Conservation (phyloP, 2,888 invertebrate species). For the Patella caerulea region DNA sequence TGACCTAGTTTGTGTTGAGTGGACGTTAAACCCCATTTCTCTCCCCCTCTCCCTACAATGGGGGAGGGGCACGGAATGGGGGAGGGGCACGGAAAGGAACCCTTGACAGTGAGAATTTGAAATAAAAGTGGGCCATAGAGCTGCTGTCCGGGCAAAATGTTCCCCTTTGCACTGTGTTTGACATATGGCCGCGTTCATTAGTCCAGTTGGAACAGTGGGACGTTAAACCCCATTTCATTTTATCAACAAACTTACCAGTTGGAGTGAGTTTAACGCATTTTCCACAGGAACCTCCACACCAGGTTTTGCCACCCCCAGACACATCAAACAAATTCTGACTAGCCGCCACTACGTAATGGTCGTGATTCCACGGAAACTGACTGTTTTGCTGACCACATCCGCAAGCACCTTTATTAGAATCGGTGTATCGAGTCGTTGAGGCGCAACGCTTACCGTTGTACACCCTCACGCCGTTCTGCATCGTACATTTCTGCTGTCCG, state of each 20-base stretch:
- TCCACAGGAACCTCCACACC: conserved; percentile 56
- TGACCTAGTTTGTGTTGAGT: too few species aligned
- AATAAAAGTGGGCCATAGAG: too few species aligned
- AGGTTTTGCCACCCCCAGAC: conserved; percentile 23
- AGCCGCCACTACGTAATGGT: conserved; percentile 46
- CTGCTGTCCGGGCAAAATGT: not conserved
- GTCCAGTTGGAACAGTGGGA: not conserved
- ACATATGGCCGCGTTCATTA: too few species aligned
- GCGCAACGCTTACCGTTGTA: conserved; percentile 56
- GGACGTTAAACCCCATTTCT: too few species aligned
- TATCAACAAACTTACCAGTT: conserved; percentile 42
- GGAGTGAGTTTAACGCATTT: conserved; percentile 55
- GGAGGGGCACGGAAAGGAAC: too few species aligned
- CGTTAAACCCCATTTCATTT: not conserved
- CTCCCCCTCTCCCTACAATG: too few species aligned
- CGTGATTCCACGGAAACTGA: conserved; percentile 50
- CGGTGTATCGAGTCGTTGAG: conserved; percentile 57
- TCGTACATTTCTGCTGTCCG: conserved; percentile 27
- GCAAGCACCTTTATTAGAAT: conserved; percentile 54
- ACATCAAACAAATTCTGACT: conserved; percentile 47
- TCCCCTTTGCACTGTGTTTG: too few species aligned
- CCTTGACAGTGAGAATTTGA: too few species aligned
- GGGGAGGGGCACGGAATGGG: too few species aligned
- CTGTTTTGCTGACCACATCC: conserved; percentile 46
- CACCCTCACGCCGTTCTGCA: conserved; percentile 28